Base-by-base conservation (phyloP, 2,888 invertebrate species). In the Pseudococcus jackbeardsleyi region DNA sequence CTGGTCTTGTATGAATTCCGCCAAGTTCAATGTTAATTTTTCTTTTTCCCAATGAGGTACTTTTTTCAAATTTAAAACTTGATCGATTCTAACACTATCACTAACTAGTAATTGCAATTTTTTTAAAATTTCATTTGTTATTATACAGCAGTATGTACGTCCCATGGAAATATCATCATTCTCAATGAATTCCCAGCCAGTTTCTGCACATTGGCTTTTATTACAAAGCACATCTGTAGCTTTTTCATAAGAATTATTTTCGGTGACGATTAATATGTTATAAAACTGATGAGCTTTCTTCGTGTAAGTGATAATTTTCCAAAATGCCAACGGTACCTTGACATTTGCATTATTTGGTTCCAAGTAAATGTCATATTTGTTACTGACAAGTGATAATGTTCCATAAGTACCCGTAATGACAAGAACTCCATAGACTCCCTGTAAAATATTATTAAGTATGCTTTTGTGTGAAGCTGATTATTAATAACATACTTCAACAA, bases 311-410 rank as follows among this genome's bases (percentile, higher is more conserved):
- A 79, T n/a, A 1, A 79, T 79, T 79, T 79, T 79, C 42, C 42
- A 79, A 46, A 79, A 79, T 42, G 79, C 79, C n/a, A 79, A 42
- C 0, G 79, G 79, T 3, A 79, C 79, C n/a, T 42, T 15, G 6
- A 79, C 46, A 9, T 22, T 79, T 39, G 17, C 11, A 8, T n/a
- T 5, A 8, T n/a, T 5, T 42, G 42, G 7, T n/a, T 22, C 79
- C n/a, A 79, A n/a, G 12, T 42, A 42, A 42, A 79, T 42, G n/a
- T 79, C 42, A 0, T 15, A 15, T 79, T 42, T 8, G 17, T n/a
- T 11, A 5, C 1, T 9, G 54, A 1, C 1, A 5, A 79, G 17
- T 5, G 5, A n/a, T n/a, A 42, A 42, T 8, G 79, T 79, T 79
- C 46, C 42, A 8, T 79, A 79, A n/a, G 39, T 42, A 9, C 79